These are phyloP conservation scores for Xestia sexstrigata DNA, from an alignment of 2,888 invertebrate genomes.

Conservation along the genomic window DNA sequence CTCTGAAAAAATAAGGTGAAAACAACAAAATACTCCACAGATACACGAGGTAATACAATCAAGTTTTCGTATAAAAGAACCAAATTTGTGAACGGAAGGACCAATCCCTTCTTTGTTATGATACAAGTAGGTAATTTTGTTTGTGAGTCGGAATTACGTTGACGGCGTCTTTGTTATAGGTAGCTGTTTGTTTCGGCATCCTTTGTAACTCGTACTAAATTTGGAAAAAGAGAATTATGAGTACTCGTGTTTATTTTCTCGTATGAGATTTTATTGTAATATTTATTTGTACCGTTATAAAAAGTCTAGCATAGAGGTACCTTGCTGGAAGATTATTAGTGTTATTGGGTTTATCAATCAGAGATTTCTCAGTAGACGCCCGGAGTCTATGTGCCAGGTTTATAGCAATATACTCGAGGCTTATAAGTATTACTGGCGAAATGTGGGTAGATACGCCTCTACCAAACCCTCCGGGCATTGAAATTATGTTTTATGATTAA, in stretches of 20 bases:
- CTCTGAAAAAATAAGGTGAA: slow-evolving; percentile 19
- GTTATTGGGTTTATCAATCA: neutral
- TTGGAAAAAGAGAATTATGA: neutral
- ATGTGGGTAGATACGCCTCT: neutral
- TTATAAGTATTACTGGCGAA: neutral
- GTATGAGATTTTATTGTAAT: neutral
- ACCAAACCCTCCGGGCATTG: neutral
- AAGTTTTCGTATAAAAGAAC: slow-evolving; percentile 46
- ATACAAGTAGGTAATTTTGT: slow-evolving; percentile 57
- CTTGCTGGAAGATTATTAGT: neutral
- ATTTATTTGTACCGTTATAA: neutral
- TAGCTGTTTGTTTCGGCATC: slow-evolving; percentile 20
- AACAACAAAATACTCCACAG: slow-evolving; percentile 12
- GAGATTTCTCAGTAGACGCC: neutral
- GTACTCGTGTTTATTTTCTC: neutral
- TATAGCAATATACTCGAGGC: neutral
- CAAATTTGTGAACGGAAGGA: slow-evolving; percentile 57
- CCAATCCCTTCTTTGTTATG: slow-evolving; percentile 48
- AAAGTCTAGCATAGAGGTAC: neutral
- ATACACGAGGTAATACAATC: slow-evolving; percentile 33
- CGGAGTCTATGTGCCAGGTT: neutral
- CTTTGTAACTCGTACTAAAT: slow-evolving; percentile 13
- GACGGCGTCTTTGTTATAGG: slow-evolving; percentile 18
- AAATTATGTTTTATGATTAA: neutral
- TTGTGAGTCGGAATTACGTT: slow-evolving; percentile 44